Percentiles rank a stretch among this genome's conserved stretches.
Evolutionary conservation across 2,888 invertebrate genomes (phyloP).

Genomic region (Mayetiola destructor): DNA sequence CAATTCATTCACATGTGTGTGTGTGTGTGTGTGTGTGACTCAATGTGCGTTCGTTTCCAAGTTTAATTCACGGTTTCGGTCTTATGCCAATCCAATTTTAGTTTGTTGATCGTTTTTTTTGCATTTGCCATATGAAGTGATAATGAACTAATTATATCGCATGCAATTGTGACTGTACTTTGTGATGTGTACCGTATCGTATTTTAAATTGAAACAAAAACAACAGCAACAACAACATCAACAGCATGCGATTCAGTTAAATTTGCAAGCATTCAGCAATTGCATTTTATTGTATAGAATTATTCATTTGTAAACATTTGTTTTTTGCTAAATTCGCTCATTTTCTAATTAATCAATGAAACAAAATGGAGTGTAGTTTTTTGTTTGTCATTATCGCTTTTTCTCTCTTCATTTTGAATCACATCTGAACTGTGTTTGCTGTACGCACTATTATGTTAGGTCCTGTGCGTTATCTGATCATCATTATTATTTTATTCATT

Average conservation of each 20-base stretch:
- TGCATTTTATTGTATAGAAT: conserved; percentile 2
- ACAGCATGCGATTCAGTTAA: neutral
- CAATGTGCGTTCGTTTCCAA: neutral
- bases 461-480: no score
- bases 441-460: no score
- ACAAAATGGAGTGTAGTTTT: no score
- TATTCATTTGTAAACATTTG: conserved; percentile 6
- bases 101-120: conserved; percentile 5
- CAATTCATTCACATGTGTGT: neutral
- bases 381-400: no score
- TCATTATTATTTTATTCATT: no score
- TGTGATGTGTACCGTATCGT: neutral
- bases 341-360: conserved; percentile 11
- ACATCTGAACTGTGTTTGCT: no score
- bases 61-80: conserved; percentile 2
- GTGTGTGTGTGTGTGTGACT: neutral
- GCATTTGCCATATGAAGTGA: conserved; percentile 1
- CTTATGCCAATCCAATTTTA: neutral
- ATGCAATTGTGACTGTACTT: neutral
- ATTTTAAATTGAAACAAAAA: neutral
- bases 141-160: conserved; percentile 9
- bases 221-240: no score
- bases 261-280: neutral
- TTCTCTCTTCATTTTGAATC: no score
- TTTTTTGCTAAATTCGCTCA: conserved; percentile 7